Conservation (phyloP, 2,113 vertebrate genomes). For the Nothocercus julius region DNA sequence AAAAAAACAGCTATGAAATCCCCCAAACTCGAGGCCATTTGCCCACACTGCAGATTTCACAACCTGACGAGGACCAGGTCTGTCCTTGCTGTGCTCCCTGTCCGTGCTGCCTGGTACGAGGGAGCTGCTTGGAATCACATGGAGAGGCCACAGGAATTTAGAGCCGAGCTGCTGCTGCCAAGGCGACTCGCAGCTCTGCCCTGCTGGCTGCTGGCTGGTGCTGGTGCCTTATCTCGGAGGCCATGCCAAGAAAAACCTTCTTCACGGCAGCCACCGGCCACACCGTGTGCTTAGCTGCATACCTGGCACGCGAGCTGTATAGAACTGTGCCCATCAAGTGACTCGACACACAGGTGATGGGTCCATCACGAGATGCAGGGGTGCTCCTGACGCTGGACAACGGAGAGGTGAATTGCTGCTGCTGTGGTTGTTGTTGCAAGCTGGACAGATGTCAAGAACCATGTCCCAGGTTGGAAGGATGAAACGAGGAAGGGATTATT, state of each 20-base stretch:
- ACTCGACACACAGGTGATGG: background rate
- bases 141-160: background rate
- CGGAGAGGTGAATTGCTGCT: background rate
- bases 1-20: background rate
- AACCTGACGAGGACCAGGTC: background rate
- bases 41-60: background rate
- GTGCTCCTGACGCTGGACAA: background rate
- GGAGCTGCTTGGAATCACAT: background rate
- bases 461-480: background rate
- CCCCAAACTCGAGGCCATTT: background rate
- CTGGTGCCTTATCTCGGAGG: background rate
- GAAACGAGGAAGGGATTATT: background rate
- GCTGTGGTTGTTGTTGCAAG: background rate
- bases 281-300: rapidly evolving
- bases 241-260: background rate
- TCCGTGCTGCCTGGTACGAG: background rate
- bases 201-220: rapidly evolving
- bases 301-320: background rate
- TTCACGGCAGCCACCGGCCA: background rate
- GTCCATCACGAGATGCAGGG: background rate
- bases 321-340: background rate
- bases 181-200: background rate
- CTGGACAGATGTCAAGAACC: background rate
- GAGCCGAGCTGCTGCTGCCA: background rate
- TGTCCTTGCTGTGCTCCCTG: background rate